Evolutionary conservation across 2,797 vertebrate species (phyloP), one percentile per base, ranked within the genome.

Genomic region (Avahi laniger): DNA sequence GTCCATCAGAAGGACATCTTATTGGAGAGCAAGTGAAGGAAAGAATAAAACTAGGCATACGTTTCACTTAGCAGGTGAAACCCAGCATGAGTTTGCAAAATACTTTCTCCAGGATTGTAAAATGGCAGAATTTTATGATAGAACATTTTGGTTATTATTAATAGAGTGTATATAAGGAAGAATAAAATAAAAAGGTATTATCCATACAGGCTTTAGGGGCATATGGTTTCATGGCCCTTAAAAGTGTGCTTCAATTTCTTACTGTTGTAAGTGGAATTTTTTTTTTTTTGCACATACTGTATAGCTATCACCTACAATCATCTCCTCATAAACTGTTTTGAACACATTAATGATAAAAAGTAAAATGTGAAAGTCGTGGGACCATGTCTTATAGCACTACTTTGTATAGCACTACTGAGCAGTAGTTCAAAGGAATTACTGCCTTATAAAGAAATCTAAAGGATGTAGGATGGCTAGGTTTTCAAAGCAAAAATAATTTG

Each of bases 101-200:
- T n/a, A 86, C 80, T 97, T 94, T 88, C 70, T 89, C 73, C 94
- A 96, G 48, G 63, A 97, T 73, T 98, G 79, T 96, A 97, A 98
- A 98, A 96, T 97, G 96, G 90, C 83, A 98, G 93, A 96, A 96
- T 94, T 98, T 94, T 93, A 92, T 94, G 69, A 92, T 43, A 97
- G 61, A 96, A 89, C 70, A 76, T 97, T 98, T 97, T 96, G 76
- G 91, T 97, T 98, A 94, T 95, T 97, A 91, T 97, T 98, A 98
- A 98, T 97, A 98, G 96, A 97, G 17, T 96, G 15, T 98, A 92
- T 97, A 98, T 91, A 98, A 98, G 98, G 85, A 98, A 94, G 92
- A 97, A 97, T 97, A 96, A 97, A 97, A 97, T 96, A 97, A 96
- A 98, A 98, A 98, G 98, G 97, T 97, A 98, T 98, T 98, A 95